These are phyloP conservation scores for Hypotaenidia philippensis DNA, from an alignment of 2,797 vertebrate genomes.

Conservation along the genomic window DNA sequence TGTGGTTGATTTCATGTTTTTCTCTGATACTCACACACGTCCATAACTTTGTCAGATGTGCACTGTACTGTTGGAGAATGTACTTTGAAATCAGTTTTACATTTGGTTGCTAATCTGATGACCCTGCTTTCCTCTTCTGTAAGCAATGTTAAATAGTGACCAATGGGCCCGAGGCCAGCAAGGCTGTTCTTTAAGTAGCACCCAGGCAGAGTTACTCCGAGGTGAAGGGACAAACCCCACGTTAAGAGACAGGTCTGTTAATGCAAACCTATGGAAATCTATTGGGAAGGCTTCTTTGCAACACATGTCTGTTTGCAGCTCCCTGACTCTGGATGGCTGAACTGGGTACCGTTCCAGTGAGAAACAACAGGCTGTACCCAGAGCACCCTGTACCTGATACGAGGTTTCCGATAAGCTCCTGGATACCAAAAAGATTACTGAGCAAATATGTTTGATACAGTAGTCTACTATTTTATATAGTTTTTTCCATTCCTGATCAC, in stretches of 20 bases:
- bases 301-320: not conserved
- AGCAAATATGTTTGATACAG: not conserved
- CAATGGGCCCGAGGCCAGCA: not conserved
- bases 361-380: not conserved
- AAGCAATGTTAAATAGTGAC: not conserved
- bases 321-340: not conserved
- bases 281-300: not conserved
- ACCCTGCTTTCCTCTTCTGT: not conserved
- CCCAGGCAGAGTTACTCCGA: not conserved
- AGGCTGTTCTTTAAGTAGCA: not conserved
- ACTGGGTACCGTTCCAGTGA: not conserved
- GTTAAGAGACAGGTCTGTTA: not conserved
- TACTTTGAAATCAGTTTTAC: slow-evolving; percentile 13
- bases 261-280: not conserved
- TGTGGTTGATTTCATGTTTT: not conserved
- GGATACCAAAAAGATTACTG: slow-evolving; percentile 24
- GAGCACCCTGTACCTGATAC: not conserved
- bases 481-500: slow-evolving; percentile 17
- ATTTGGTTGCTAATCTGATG: not conserved
- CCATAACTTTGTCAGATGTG: not conserved
- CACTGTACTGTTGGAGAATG: fast-evolving
- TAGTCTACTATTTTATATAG: not conserved
- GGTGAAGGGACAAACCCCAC: not conserved
- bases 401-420: slow-evolving; percentile 15
- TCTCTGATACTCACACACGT: not conserved